phyloP scores from a whole-genome alignment of 2,797 vertebrate species.

The Enteromius treurensis region DNA sequence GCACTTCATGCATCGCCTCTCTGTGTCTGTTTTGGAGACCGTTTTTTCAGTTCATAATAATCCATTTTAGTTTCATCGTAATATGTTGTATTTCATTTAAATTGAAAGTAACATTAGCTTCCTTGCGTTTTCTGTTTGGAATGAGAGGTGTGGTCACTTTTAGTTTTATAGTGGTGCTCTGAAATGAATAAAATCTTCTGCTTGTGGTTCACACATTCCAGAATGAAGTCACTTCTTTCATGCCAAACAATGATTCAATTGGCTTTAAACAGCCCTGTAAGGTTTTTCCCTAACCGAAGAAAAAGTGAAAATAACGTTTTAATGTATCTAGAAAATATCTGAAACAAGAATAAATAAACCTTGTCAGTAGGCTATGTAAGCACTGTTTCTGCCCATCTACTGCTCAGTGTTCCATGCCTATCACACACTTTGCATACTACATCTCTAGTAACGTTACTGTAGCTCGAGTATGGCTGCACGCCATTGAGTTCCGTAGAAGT shows the following conservation, averaged over 20 bases:
- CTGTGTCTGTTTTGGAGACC: neutral
- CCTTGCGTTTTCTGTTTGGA: neutral
- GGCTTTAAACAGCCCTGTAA: neutral
- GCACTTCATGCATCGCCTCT: neutral
- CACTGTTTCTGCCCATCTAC: neutral
- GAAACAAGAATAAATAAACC: neutral
- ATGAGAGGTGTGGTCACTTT: constrained; percentile 16
- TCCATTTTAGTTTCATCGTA: neutral
- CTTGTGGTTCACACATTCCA: neutral
- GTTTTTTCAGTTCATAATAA: constrained; percentile 1
- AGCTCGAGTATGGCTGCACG: neutral
- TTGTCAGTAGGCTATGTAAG: neutral
- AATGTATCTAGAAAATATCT: neutral
- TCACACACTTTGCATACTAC: neutral
- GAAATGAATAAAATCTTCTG: neutral
- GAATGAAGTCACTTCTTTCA: constrained; percentile 11
- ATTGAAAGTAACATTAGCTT: neutral
- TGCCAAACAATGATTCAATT: neutral
- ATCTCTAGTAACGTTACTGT: neutral
- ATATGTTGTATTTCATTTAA: neutral
- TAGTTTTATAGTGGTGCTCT: neutral
- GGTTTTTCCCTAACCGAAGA: neutral
- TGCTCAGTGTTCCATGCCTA: neutral
- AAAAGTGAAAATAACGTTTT: neutral
- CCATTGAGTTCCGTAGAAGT: neutral